A percentile compares a stretch with the other conserved stretches of the same genome.
Conservation (phyloP, 2,888 invertebrate species). For the Ophioninae sp. region DNA sequence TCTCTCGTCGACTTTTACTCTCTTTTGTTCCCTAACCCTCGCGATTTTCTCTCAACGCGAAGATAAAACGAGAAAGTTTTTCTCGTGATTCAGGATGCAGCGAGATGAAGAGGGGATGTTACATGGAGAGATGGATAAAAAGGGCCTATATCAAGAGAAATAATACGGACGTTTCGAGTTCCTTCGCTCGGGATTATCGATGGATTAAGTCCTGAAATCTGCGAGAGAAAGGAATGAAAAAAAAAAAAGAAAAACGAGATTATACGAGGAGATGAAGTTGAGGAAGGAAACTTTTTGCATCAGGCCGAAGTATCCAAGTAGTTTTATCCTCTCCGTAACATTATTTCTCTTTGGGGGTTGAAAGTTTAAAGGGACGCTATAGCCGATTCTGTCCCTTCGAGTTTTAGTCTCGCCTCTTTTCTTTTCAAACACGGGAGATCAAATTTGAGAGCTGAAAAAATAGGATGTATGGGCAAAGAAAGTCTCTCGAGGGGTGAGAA, state of each 20-base stretch:
- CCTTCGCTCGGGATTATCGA: conserved; percentile 60
- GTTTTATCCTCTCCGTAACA: neutral
- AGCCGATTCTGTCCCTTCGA: neutral
- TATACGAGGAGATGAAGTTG: conserved; percentile 32
- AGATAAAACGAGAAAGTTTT: conserved; percentile 35
- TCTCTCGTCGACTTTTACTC: conserved; percentile 54
- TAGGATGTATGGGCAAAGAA: no score
- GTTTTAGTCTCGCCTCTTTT: conserved; percentile 4
- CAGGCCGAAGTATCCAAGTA: conserved; percentile 35
- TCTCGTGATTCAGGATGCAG: conserved; percentile 40
- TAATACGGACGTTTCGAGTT: conserved; percentile 22
- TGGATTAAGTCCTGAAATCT: conserved; percentile 59
- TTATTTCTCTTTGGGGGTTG: neutral
- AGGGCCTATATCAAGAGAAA: conserved; percentile 20
- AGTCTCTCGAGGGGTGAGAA: no score
- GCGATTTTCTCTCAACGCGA: conserved; percentile 20
- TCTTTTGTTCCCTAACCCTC: conserved; percentile 12
- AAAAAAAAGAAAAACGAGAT: conserved; percentile 21
- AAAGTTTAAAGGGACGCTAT: conserved; percentile 29
- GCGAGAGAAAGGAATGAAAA: conserved; percentile 21
- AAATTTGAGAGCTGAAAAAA: no score
- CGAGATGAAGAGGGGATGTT: conserved; percentile 18
- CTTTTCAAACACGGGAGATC: no score
- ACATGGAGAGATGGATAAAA: neutral
- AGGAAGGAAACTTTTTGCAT: conserved; percentile 56